Base-by-base conservation (phyloP, 2,797 vertebrate species). In the Scleropages formosus region DNA sequence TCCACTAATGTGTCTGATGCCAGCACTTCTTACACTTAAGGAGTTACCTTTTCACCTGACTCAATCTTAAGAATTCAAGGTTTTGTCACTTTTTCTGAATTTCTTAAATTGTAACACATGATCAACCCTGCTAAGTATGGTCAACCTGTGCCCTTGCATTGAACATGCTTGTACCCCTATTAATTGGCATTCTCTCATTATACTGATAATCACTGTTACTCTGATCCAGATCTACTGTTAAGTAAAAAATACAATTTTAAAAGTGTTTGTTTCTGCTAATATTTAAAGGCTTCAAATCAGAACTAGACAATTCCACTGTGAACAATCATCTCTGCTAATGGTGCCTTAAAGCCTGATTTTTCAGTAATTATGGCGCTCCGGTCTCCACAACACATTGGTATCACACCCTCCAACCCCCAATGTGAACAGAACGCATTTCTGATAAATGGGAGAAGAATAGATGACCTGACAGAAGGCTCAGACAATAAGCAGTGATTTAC, bases 401-500 rank as follows among this genome's bases (percentile, higher is more conserved):
- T 26, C 74, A 68, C 56, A 71, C 63, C 79, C 76, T 72, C 78
- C 75, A 83, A 61, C 78, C 75, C 76, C 61, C 70, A 86, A 77
- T 84, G 88, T 80, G 85, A 88, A 92, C 92, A 90, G 86, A 88
- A 93, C 89, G 90, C 88, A 91, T 91, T 95, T 94, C 91, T 97
- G 95, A 98, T 95, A 94, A 94, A 98, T 96, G 94, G 92, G 88
- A 90, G 90, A 93, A 95, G 92, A 95, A 97, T 94, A 94, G 93
- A 98, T 96, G 95, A 93, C 93, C 95, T 95, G 96, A 95, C 95
- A 96, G 95, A 92, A 93, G 91, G 91, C 92, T 94, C 88, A 92
- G 93, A 96, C 95, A 95, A 96, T 97, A 97, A 96, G 92, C 94
- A 92, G 94, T 96, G 96, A 98, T 96, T 94, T 96, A 98, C 93